Evolutionary conservation across 2,113 vertebrate genomes (phyloP).

Genomic region (Uropsilus gracilis): DNA sequence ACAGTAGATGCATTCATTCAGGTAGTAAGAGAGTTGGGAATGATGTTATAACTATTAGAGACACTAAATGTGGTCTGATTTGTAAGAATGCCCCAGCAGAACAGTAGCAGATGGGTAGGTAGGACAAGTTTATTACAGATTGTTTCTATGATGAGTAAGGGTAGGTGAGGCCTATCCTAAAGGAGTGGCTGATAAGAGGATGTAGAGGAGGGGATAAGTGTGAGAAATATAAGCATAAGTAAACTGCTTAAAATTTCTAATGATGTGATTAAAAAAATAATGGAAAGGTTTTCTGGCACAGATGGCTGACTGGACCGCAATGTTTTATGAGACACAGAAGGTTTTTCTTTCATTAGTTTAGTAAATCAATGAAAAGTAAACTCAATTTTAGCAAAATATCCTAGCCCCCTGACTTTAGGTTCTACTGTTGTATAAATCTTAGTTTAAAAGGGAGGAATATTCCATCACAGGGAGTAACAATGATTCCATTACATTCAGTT

Average conservation of each 20-base stretch:
- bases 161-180: neutral
- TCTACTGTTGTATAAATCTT: conserved; percentile 25
- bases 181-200: neutral
- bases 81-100: neutral
- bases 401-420: neutral
- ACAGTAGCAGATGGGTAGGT: neutral
- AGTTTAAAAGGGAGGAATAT: conserved; percentile 26
- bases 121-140: neutral
- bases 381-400: conserved; percentile 5
- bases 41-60: conserved; percentile 12
- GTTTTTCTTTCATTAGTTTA: conserved; percentile 32
- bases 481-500: neutral
- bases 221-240: neutral
- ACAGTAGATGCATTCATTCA: conserved; percentile 1
- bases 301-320: neutral
- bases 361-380: conserved; percentile 36
- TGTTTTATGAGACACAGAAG: conserved; percentile 7
- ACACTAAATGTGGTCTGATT: neutral
- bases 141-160: neutral
- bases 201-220: neutral
- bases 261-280: neutral
- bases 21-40: neutral
- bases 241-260: neutral
- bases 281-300: conserved; percentile 15
- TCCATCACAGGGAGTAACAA: neutral